Base-by-base conservation (phyloP, 2,113 vertebrate species). In the Myiozetetes cayanensis region DNA sequence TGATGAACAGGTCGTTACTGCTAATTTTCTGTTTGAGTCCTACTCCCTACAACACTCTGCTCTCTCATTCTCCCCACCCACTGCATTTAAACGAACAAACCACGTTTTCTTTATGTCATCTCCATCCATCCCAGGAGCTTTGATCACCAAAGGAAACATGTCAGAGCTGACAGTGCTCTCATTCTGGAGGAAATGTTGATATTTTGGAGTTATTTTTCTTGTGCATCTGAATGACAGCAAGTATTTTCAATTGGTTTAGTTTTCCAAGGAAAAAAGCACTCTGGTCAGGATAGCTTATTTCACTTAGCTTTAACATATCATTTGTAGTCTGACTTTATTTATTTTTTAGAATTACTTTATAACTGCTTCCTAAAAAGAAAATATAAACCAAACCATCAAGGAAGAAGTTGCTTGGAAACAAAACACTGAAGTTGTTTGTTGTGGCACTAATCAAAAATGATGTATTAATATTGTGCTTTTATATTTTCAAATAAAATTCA, bases 81-180 rank as follows among this genome's bases (percentile, higher is more conserved):
- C 80, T 47, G 84, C 91, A 95, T 68, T 96, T 96, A 95, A 92
- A 96, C 10, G 33, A 96, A 95, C 96, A 97, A 96, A 87, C 91
- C 93, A 95, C 20, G 49, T 92, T 94, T 95, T 89, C 91, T 91
- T 91, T 44, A n/a, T 95, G 93, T 79, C 94, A 84, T 53, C 84
- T 70, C 52, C 71, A 92, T 92, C 94, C 71, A 58, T 92, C 81
- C 61, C 53, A 46, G 68, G 89, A 35, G 87, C 93, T 96, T 96
- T 97, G 96, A 96, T 95, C 93, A 93, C 84, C 74, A 62, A 82
- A 89, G 85, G 74, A 71, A 95, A 78, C n/a, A 15, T 61, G 81
- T 50, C 89, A 95, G 66, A 52, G 70, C 61, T 89, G 94, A 87
- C 81, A 90, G 71, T 17, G 74, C 10, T 95, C 89, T 87, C 79